phyloP scores from a whole-genome alignment of 2,888 invertebrate genomes.

The Epistrophella euchroma region DNA sequence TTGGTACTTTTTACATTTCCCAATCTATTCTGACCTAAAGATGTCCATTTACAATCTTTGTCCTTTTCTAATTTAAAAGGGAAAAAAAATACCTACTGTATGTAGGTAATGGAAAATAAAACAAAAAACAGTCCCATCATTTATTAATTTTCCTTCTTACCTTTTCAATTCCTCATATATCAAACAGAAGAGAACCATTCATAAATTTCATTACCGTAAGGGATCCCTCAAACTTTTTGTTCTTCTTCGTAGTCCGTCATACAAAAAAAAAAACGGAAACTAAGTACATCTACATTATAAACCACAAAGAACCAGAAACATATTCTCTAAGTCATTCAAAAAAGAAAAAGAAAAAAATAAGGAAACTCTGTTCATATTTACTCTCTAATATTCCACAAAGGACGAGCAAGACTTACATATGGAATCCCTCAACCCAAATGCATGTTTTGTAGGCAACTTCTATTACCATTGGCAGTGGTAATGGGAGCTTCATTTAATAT shows the following conservation, averaged over 20 bases:
- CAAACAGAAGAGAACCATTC: slow-evolving; percentile 49
- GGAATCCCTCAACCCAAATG: slow-evolving; percentile 55
- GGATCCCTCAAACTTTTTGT: slow-evolving; percentile 26
- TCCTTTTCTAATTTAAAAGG: background rate
- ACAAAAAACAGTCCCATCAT: slow-evolving; percentile 27
- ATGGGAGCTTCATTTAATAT: slow-evolving; percentile 13
- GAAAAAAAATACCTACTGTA: background rate
- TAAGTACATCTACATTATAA: slow-evolving; percentile 34
- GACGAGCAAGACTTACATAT: slow-evolving; percentile 55
- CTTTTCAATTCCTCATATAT: slow-evolving; percentile 34
- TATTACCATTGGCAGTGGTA: background rate
- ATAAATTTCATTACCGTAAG: slow-evolving; percentile 68
- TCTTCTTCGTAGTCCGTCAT: background rate
- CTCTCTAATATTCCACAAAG: slow-evolving; percentile 60
- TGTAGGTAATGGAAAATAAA: slow-evolving; percentile 43
- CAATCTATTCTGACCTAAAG: background rate
- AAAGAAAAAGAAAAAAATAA: slow-evolving; percentile 27
- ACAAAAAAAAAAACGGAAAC: slow-evolving; percentile 49
- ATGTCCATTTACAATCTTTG: slow-evolving; percentile 24
- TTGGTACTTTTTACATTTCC: background rate
- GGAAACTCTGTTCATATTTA: slow-evolving; percentile 59
- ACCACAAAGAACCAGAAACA: slow-evolving; percentile 61
- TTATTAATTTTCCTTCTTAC: slow-evolving; percentile 8
- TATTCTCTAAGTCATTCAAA: slow-evolving; percentile 47
- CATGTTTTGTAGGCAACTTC: slow-evolving; percentile 44